Percentiles rank a stretch among this genome's conserved stretches.
Evolutionary conservation across 2,113 vertebrate genomes (phyloP).

Genomic region (Phycodurus eques): DNA sequence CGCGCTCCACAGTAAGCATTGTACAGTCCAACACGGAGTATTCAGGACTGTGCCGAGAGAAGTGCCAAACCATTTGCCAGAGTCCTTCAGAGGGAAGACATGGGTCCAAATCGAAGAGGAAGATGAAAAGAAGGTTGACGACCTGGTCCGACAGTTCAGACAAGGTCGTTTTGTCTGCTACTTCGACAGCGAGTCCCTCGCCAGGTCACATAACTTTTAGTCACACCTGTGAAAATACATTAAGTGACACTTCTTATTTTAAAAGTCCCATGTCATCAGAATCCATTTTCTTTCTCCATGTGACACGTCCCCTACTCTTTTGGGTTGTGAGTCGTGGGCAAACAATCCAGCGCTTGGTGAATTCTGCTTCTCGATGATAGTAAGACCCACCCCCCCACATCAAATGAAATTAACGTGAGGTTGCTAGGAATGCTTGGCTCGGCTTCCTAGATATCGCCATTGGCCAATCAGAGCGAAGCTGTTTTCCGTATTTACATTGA

Average conservation of each 20-base stretch:
- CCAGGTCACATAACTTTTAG: slow-evolving; percentile 50
- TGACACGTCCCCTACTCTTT: too few relatives aligned
- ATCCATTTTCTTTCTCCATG: too few relatives aligned
- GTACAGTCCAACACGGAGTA: neutral
- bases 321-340: too few relatives aligned
- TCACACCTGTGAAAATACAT: neutral
- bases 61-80: slow-evolving; percentile 78
- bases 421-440: too few relatives aligned
- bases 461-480: too few relatives aligned
- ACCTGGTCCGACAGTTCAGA: slow-evolving; percentile 81
- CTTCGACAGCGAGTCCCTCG: slow-evolving; percentile 79
- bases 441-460: too few relatives aligned
- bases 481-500: too few relatives aligned
- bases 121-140: slow-evolving; percentile 82
- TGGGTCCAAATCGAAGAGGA: slow-evolving; percentile 84
- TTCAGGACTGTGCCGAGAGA: neutral
- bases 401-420: too few relatives aligned
- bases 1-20: slow-evolving; percentile 28
- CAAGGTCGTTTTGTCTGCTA: slow-evolving; percentile 79
- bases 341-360: too few relatives aligned
- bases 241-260: neutral
- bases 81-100: slow-evolving; percentile 85
- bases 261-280: neutral
- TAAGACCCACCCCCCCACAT: too few relatives aligned
- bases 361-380: too few relatives aligned